Evolutionary conservation across 2,113 vertebrate species (phyloP).

Genomic region (Platycercus adscitus): DNA sequence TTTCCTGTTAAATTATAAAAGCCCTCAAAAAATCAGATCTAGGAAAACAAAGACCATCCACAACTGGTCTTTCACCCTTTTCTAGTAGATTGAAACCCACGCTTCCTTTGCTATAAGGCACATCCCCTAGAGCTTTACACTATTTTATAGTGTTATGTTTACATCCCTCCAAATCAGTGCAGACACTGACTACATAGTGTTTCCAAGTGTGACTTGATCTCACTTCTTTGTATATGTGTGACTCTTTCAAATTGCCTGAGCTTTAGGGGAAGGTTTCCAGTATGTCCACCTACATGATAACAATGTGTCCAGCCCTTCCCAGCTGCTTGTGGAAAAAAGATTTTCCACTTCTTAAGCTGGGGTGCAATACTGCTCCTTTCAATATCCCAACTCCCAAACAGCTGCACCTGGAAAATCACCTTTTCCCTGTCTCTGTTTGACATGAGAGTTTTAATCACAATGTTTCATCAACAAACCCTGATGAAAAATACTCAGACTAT

Average conservation of each 20-base stretch:
- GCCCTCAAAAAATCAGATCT: neutral
- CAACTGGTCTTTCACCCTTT: neutral
- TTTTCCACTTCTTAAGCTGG: neutral
- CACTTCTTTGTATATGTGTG: fast-evolving
- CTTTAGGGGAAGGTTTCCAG: neutral
- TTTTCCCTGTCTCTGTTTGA: neutral
- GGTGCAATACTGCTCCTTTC: neutral
- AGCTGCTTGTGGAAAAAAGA: neutral
- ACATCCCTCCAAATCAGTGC: neutral
- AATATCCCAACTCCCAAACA: neutral
- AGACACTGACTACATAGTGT: fast-evolving
- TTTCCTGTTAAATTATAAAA: neutral
- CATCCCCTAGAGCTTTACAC: neutral
- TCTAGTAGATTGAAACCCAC: neutral
- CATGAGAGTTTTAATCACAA: neutral
- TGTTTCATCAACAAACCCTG: neutral
- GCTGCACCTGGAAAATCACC: neutral
- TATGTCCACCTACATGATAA: neutral
- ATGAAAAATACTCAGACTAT: neutral
- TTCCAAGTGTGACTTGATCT: neutral
- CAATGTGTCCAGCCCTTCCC: neutral
- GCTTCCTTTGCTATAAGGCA: neutral
- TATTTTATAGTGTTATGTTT: neutral
- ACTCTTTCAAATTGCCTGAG: neutral
- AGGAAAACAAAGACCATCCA: neutral